phyloP scores from a whole-genome alignment of 2,888 invertebrate species.

The Pristionchus arcanus region DNA sequence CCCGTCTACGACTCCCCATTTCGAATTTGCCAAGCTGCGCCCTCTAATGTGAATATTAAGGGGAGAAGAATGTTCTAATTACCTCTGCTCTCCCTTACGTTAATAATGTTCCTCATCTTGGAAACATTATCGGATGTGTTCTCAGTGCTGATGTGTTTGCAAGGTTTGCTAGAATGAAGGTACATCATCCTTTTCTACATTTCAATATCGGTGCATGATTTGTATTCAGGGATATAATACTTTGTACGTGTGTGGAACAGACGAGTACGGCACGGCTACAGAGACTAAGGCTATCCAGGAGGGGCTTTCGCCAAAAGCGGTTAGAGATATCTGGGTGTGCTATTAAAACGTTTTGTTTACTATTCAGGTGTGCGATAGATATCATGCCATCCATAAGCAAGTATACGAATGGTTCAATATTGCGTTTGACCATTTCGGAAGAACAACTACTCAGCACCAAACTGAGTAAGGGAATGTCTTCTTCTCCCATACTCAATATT shows the following conservation, averaged over 20 bases:
- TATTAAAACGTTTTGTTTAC: too few species aligned
- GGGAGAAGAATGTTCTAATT: slow-evolving; percentile 90
- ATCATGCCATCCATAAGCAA: slow-evolving; percentile 91
- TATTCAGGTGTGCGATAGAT: slow-evolving; percentile 84
- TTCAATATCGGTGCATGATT: too few species aligned
- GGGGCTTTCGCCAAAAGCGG: slow-evolving; percentile 90
- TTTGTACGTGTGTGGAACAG: slow-evolving; percentile 93
- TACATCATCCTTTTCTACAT: background rate
- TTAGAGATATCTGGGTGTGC: slow-evolving; percentile 79
- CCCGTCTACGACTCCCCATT: too few species aligned
- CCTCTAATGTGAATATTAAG: slow-evolving; percentile 78
- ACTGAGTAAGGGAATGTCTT: slow-evolving; percentile 85
- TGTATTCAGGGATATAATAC: slow-evolving; percentile 87
- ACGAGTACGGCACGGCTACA: slow-evolving; percentile 99
- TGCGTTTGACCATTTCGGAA: slow-evolving; percentile 95
- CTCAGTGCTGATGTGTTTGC: slow-evolving; percentile 86
- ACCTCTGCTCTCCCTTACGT: slow-evolving; percentile 98
- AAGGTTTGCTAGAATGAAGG: slow-evolving; percentile 78
- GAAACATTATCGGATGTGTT: slow-evolving; percentile 98
- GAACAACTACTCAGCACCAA: slow-evolving; percentile 94
- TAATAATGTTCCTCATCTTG: slow-evolving; percentile 98
- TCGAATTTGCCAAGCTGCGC: background rate
- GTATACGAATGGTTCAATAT: slow-evolving; percentile 99
- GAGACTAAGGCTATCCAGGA: slow-evolving; percentile 98
- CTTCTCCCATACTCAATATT: too few species aligned